Evolutionary conservation across 2,797 vertebrate species (phyloP), one percentile per base, ranked within the genome.

Genomic region (Coranthus polyacanthus): DNA sequence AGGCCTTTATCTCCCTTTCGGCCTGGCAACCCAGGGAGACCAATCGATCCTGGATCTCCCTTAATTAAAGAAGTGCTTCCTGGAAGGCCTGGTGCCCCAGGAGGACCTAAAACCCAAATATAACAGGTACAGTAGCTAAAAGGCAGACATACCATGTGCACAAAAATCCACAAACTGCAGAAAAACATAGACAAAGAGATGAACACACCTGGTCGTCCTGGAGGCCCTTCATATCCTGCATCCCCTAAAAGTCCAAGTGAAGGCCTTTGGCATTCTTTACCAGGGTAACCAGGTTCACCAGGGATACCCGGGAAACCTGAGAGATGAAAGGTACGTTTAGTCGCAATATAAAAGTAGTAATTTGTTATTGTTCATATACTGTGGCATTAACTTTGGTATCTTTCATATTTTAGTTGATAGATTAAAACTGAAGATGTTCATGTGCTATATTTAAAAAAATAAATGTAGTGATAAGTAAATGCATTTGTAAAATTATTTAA

Each of bases 181-280:
- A 47, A 1, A 2, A 24, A 32, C 24, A 53, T 3, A 34, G 13
- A 24, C 34, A 47, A 37, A 29, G 2, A 5, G 4, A 47, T 34
- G 0, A 49, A 45, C 41, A 53, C 16, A 64, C 93, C 93, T 92
- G 42, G 8, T 57, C 3, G 11, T 52, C 93, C 93, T 38, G 11
- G 41, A 16, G 45, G 45, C 58, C 89, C 89, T 26, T 41, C 1
- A 0, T 69, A 15, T 64, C 93, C 93, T 55, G 38, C 78, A 7
- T 89, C 74, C 55, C 93, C 93, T 79, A 85, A 92, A 2, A 7
- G 7, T 45, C 92, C 93, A 55, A 78, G 54, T 10, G 51, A 72
- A 32, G 34, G 45, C 92, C 92, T 6, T 29, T 83, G 26, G 46
- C 13, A 37, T 32, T 32, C 9, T 32, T 32, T 12, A 4, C 93